Base-by-base conservation (phyloP, 2,888 invertebrate genomes). In the Acanthosepion pharaonis region DNA sequence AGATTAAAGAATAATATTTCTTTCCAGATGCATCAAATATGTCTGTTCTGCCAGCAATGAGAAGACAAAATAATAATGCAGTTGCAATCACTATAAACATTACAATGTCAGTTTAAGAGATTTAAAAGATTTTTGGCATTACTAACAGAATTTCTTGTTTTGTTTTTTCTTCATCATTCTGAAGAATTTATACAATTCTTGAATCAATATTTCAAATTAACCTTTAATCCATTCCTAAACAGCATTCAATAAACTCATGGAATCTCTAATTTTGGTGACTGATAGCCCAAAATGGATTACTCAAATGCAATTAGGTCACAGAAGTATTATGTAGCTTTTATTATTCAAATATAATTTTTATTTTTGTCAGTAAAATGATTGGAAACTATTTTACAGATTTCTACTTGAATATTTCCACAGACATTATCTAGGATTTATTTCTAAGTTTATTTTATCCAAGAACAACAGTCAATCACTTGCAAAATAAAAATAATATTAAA, bases 121-220 rank as follows among this genome's bases (percentile, higher is more conserved):
- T 78, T 78, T 78, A 33, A 78, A 78, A n/a, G 78, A 78, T 78
- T n/a, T 78, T 78, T 78, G 78, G 78, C 78, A 78, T n/a, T 78
- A 78, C 78, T n/a, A 78, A 33, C 15, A 33, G 11, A n/a, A n/a
- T n/a, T 15, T n/a, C 18, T n/a, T 18, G 15, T n/a, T n/a, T n/a
- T 33, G 28, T 20, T 78, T 78, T n/a, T 78, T n/a, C n/a, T 78
- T 78, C n/a, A 15, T n/a, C 5, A n/a, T 78, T 78, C 78, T 78
- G 78, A 78, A 78, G 78, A n/a, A 33, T 78, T 78, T 78, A 78
- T 8, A 78, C 78, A 78, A 78, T 78, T 78, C n/a, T 78, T 78
- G n/a, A 78, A 78, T 78, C 78, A 78, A 78, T 78, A 78, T 78
- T 78, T 78, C 78, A 78, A 78, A 78, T 78, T 78, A 78, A 78